A percentile compares a stretch with the other conserved stretches of the same genome.
These are phyloP conservation scores for Suncus etruscus DNA, from an alignment of 2,113 vertebrate genomes.

Conservation along the genomic window DNA sequence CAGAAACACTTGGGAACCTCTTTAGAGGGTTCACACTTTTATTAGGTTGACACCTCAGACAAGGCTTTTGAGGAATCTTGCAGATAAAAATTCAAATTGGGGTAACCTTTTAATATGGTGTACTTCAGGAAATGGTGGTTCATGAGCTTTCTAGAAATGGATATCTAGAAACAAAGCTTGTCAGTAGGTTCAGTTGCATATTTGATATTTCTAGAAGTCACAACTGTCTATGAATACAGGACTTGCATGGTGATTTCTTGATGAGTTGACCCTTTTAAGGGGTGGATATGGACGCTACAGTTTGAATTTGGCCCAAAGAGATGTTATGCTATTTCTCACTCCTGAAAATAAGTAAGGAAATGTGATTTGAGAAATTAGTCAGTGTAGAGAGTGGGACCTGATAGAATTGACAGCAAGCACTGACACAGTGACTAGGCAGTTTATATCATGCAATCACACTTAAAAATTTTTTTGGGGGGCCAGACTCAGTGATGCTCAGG, in stretches of 20 bases:
- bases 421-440: no score
- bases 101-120: not conserved
- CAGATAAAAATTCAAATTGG: not conserved
- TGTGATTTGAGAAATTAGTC: not conserved
- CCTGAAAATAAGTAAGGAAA: not conserved
- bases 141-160: constrained; percentile 30
- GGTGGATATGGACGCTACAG: not conserved
- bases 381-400: not conserved
- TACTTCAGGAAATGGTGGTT: not conserved
- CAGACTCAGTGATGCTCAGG: no score
- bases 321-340: not conserved
- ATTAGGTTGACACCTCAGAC: not conserved
- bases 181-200: constrained; percentile 39
- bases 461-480: no score
- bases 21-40: not conserved
- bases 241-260: not conserved
- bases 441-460: no score
- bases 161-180: constrained; percentile 63
- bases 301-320: constrained; percentile 54
- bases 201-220: constrained; percentile 62
- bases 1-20: no score
- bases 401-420: no score
- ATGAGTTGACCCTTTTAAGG: constrained; percentile 15
- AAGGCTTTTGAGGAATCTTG: constrained; percentile 32
- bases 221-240: constrained; percentile 13